Evolutionary conservation across 2,797 vertebrate species (phyloP).

Genomic region (Calcarius lapponicus): DNA sequence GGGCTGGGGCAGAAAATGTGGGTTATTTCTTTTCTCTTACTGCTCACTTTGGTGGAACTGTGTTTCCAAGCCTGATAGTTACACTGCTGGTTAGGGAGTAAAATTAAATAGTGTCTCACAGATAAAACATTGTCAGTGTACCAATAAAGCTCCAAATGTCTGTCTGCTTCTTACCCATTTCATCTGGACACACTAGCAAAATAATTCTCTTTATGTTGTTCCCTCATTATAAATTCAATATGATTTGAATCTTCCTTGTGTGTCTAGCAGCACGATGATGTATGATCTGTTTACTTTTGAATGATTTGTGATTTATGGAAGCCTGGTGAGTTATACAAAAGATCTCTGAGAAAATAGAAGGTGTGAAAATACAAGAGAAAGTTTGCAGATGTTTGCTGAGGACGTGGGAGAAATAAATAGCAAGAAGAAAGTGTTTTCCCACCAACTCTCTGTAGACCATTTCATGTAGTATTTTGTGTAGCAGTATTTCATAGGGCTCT

Average conservation of each 20-base stretch:
- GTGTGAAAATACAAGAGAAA: background rate
- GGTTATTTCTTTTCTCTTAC: background rate
- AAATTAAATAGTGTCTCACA: conserved; percentile 34
- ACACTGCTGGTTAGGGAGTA: background rate
- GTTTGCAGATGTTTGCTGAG: background rate
- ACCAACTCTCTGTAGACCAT: background rate
- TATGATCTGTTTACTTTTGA: background rate
- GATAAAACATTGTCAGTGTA: background rate
- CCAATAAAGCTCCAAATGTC: background rate
- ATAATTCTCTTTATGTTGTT: background rate
- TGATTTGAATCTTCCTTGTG: background rate
- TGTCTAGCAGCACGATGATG: background rate
- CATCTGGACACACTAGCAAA: background rate
- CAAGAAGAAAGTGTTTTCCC: background rate
- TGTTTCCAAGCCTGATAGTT: background rate
- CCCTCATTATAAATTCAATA: background rate
- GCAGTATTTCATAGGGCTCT: background rate
- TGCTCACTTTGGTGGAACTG: background rate
- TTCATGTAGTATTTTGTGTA: background rate
- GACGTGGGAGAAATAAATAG: background rate
- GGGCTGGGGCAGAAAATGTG: background rate
- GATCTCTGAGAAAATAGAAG: background rate
- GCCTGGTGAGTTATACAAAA: background rate
- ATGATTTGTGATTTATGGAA: conserved; percentile 3
- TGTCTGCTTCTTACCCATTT: background rate